phyloP scores from a whole-genome alignment of 2,888 invertebrate species.

The Plutella xylostella region DNA sequence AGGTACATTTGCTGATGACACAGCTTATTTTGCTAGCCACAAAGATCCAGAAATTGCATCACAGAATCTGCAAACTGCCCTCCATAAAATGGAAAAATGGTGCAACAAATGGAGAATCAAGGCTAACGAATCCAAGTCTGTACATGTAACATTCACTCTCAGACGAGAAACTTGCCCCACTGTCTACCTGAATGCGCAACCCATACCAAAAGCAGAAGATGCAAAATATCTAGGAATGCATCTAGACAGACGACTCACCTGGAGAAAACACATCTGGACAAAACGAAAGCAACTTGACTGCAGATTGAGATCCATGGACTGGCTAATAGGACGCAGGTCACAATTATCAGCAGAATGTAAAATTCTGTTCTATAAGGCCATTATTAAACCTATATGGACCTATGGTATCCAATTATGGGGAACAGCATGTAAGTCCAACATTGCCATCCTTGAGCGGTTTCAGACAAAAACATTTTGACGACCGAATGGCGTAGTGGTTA shows the following conservation, averaged over 20 bases:
- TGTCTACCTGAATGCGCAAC: conserved; percentile 10
- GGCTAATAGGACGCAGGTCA: not conserved
- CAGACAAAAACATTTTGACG: too few species aligned
- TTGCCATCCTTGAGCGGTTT: too few species aligned
- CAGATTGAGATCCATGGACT: not conserved
- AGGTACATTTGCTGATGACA: not conserved
- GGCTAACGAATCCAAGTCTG: conserved; percentile 3
- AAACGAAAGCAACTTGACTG: conserved; percentile 13
- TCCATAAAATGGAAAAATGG: conserved; percentile 7
- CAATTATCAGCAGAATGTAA: not conserved
- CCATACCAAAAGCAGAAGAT: conserved; percentile 13
- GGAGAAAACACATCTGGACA: conserved; percentile 17
- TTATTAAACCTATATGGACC: too few species aligned
- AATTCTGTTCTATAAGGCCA: too few species aligned
- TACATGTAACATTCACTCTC: conserved; percentile 9
- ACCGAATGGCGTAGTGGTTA: too few species aligned
- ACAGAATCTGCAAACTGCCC: not conserved
- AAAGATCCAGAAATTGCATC: not conserved
- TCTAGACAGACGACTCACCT: conserved; percentile 15
- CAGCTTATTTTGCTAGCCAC: not conserved
- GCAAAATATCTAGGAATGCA: conserved; percentile 19
- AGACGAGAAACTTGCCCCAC: conserved; percentile 16
- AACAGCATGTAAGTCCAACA: too few species aligned
- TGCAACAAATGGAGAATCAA: conserved; percentile 5
- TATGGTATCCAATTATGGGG: too few species aligned